Conservation (phyloP, 2,113 vertebrate genomes). For the Heterocephalus glaber region DNA sequence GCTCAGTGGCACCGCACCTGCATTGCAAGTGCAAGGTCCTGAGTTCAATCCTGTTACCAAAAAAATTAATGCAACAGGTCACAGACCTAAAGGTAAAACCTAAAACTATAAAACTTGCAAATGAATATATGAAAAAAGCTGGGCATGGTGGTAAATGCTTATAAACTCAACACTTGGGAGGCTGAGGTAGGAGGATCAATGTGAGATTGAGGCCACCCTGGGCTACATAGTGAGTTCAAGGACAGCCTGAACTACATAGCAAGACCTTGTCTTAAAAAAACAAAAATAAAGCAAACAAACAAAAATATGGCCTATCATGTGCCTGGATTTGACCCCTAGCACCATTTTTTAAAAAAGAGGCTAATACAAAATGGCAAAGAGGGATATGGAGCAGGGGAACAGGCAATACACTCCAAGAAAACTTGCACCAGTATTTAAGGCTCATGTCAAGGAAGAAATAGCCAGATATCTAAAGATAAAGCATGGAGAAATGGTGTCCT, state of each 20-base stretch:
- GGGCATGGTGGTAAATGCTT: neutral
- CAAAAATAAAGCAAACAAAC: neutral
- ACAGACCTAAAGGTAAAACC: neutral
- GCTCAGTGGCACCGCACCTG: no score
- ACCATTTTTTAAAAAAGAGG: neutral
- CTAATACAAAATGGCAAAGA: conserved; percentile 13
- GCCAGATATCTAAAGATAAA: conserved; percentile 41
- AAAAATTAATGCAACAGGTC: neutral
- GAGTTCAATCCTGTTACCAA: no score
- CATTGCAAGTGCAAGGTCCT: no score
- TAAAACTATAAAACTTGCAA: neutral
- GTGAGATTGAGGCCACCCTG: neutral
- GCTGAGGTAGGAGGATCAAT: neutral
- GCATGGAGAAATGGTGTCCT: neutral
- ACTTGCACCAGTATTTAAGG: neutral
- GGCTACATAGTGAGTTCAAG: neutral
- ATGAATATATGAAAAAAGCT: neutral
- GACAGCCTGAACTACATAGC: neutral
- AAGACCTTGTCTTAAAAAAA: neutral
- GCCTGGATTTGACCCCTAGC: neutral
- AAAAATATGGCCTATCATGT: neutral
- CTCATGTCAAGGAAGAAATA: conserved; percentile 1
- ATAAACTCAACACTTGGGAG: neutral
- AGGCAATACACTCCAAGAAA: neutral
- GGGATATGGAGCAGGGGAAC: neutral